These are phyloP conservation scores for Diogma glabrata DNA, from an alignment of 2,888 invertebrate genomes.

Conservation along the genomic window DNA sequence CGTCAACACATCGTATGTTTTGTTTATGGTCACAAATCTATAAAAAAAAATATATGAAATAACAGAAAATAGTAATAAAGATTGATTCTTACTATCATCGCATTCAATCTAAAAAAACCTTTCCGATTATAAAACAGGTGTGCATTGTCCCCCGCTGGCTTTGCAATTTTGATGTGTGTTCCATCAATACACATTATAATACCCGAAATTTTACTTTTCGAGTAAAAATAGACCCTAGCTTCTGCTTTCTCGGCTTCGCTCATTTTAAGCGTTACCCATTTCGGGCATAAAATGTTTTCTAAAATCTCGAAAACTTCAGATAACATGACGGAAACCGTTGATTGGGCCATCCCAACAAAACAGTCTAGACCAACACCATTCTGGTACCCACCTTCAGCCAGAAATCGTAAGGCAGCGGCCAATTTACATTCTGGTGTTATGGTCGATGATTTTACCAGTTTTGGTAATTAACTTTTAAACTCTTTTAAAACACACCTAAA, in stretches of 20 bases:
- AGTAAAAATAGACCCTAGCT: not conserved
- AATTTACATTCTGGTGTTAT: not conserved
- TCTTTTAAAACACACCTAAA: not conserved
- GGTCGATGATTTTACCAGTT: not conserved
- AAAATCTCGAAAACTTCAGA: not conserved
- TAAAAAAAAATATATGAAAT: not conserved
- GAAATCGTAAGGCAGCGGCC: not conserved
- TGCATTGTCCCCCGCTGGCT: not conserved
- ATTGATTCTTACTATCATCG: not conserved
- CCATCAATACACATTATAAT: not conserved
- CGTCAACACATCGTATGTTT: not conserved
- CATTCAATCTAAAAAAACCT: not conserved
- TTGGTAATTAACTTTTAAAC: not conserved
- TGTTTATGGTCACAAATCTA: not conserved
- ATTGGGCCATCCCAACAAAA: slow-evolving; percentile 1
- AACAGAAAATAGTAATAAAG: not conserved
- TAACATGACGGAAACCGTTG: not conserved
- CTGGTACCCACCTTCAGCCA: not conserved
- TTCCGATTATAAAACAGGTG: not conserved
- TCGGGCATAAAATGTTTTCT: not conserved
- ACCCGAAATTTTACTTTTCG: not conserved
- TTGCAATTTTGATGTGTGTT: slow-evolving; percentile 3
- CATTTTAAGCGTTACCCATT: slow-evolving; percentile 4
- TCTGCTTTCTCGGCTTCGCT: slow-evolving; percentile 4
- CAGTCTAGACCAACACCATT: not conserved